Evolutionary conservation across 2,797 vertebrate species (phyloP), one percentile per base, ranked within the genome.

Genomic region (Tadarida brasiliensis): DNA sequence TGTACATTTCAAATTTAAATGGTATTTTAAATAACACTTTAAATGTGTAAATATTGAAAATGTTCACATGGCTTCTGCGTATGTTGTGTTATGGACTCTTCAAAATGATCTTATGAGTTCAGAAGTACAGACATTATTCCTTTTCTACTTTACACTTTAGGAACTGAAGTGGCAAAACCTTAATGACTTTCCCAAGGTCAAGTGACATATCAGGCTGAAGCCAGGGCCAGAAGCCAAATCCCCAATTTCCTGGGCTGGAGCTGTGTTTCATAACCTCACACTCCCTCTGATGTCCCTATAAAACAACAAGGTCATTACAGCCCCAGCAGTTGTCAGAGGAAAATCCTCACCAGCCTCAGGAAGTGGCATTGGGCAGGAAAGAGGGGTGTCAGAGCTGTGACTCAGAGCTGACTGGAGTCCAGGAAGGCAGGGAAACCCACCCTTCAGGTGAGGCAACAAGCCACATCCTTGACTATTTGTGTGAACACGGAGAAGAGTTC

Each of bases 391-490:
- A 87, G 4, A 10, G 28, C 65, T n/a, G 4, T 96, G 97, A 97
- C 93, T 94, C 96, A 97, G 61, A 63, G 49, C 57, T 74, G 63
- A 87, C 83, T 47, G 16, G n/a, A 76, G 39, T 26, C n/a, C 30
- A 17, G 35, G 57, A 90, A 33, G 59, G 56, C 91, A 87, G 80
- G 91, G 92, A 97, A 95, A 57, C 20, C 86, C 76, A 92, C 67
- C 35, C 71, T 80, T 71, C 71, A 96, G 95, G 92, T 84, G 93
- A 96, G 33, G 70, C 17, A 68, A 61, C 22, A 81, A 92, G 93
- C 96, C 96, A 96, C 96, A 95, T 95, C 95, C 96, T 92, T 73
- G 89, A 81, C 86, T 80, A 35, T 78, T 93, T 92, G n/a, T 93
- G 91, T 83, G 59, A 74, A 39, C 22, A 19, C 68, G 85, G 61